These are phyloP conservation scores for Tenthredo distinguenda DNA, from an alignment of 2,888 invertebrate species.

Conservation along the genomic window DNA sequence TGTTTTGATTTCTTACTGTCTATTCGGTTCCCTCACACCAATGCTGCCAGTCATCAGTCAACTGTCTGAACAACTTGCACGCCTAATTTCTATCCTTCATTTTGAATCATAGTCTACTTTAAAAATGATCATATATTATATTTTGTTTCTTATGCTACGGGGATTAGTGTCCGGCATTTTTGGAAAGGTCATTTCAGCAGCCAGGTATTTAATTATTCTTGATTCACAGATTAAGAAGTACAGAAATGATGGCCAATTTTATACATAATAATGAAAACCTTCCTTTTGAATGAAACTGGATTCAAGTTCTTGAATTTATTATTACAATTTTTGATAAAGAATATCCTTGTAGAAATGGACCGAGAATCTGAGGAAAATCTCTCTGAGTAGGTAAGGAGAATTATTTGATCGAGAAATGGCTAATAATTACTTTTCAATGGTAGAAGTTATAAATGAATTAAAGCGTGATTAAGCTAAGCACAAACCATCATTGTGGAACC, in stretches of 20 bases:
- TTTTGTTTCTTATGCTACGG: not conserved
- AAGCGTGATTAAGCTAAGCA: slow-evolving; percentile 1
- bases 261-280: not conserved
- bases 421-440: not conserved
- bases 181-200: not conserved
- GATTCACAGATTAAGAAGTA: not conserved
- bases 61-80: not conserved
- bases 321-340: not conserved
- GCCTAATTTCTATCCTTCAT: not conserved
- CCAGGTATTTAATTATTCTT: not conserved
- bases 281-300: not conserved
- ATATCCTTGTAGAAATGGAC: not conserved
- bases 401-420: not conserved
- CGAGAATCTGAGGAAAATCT: not conserved
- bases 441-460: not conserved
- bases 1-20: not conserved
- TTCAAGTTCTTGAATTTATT: not conserved
- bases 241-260: not conserved
- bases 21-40: not conserved
- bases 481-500: slow-evolving; percentile 13
- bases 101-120: not conserved
- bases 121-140: not conserved
- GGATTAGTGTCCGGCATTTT: not conserved
- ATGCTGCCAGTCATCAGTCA: not conserved
- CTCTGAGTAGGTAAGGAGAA: not conserved